These are phyloP conservation scores for Cariama cristata DNA, from an alignment of 2,113 vertebrate species.

Conservation along the genomic window DNA sequence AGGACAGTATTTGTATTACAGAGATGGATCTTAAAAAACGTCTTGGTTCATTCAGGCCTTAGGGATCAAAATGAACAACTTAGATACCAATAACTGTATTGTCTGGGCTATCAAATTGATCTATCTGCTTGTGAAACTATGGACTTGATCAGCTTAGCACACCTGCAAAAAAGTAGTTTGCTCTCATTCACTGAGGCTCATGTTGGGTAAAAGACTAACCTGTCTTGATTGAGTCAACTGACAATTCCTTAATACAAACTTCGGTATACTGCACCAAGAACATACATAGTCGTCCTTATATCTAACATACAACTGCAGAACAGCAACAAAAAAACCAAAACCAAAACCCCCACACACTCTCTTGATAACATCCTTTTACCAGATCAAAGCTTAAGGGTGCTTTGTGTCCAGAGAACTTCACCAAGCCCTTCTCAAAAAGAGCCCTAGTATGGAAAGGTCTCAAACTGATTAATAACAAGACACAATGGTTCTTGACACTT, in stretches of 20 bases:
- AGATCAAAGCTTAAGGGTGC: neutral
- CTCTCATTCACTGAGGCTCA: neutral
- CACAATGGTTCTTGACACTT: neutral
- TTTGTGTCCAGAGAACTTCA: neutral
- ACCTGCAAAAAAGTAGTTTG: fast-evolving
- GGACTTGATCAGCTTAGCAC: neutral
- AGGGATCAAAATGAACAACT: neutral
- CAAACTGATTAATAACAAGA: neutral
- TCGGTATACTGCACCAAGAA: neutral
- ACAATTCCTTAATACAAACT: neutral
- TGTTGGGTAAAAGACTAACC: neutral
- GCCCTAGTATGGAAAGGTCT: neutral
- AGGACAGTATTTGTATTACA: neutral
- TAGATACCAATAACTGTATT: neutral
- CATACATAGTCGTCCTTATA: neutral
- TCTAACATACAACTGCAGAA: neutral
- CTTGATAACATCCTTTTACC: neutral
- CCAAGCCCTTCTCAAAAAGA: neutral
- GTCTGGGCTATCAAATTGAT: neutral
- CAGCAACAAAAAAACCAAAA: neutral
- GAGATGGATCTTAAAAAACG: neutral
- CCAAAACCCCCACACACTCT: neutral
- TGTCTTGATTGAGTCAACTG: neutral
- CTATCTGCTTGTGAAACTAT: neutral
- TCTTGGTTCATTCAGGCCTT: neutral